Evolutionary conservation across 1,140 invertebrate species (phyloP).

Genomic region (Scaptomyza montana): DNA sequence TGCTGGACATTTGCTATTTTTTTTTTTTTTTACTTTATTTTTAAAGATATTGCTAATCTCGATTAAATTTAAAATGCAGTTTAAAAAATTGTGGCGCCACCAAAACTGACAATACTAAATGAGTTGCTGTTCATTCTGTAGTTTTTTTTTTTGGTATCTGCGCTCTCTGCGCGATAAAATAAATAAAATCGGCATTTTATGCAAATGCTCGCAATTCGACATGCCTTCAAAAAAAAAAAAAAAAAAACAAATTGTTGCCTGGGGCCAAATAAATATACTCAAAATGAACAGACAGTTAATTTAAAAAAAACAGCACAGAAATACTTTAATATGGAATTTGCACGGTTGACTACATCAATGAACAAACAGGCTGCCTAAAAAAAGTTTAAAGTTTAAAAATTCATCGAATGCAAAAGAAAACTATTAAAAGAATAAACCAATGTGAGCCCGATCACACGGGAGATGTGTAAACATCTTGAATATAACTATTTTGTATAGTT

Average conservation of each 20-base stretch:
- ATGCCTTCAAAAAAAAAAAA: not conserved
- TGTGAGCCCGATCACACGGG: too few species aligned
- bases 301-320: conserved; percentile 9
- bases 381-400: conserved; percentile 2
- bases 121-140: conserved; percentile 34
- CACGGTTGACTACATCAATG: conserved; percentile 22
- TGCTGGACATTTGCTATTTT: not conserved
- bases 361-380: not conserved
- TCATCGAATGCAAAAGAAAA: conserved; percentile 1
- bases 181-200: conserved; percentile 81
- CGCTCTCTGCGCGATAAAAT: conserved; percentile 65
- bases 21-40: too few species aligned
- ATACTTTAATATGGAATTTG: not conserved
- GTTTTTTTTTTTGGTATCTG: conserved; percentile 3
- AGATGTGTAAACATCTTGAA: too few species aligned
- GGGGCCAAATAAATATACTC: conserved; percentile 68
- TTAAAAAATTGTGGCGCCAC: conserved; percentile 38
- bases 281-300: conserved; percentile 30
- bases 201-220: conserved; percentile 49
- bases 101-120: conserved; percentile 48
- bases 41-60: conserved; percentile 19
- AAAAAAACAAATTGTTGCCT: conserved; percentile 7
- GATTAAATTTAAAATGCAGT: conserved; percentile 47
- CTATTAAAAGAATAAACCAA: not conserved
- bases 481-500: too few species aligned